Percentiles rank a stretch among this genome's conserved stretches.
Evolutionary conservation across 1,140 invertebrate species (phyloP).

Genomic region (Dermatophagoides farinae): DNA sequence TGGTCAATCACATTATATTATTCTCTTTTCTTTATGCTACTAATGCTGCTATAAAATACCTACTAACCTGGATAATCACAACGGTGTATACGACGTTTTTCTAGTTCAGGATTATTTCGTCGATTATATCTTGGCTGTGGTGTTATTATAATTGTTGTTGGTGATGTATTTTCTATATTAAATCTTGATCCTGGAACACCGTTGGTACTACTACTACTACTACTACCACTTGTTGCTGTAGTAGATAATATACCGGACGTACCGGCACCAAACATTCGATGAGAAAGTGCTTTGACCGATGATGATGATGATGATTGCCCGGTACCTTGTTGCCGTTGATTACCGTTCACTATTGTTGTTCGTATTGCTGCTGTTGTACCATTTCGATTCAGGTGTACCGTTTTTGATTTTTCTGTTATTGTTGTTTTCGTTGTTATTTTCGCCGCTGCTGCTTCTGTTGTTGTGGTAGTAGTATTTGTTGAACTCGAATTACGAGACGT

Average conservation of each 20-base stretch:
- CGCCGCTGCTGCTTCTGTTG: too few relatives aligned
- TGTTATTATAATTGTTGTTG: background rate
- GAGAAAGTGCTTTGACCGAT: background rate
- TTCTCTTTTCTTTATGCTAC: background rate
- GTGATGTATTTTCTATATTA: background rate
- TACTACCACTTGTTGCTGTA: background rate
- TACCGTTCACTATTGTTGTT: too few relatives aligned
- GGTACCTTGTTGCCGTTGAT: background rate
- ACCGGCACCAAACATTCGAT: background rate
- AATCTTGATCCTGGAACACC: background rate
- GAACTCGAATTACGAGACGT: background rate
- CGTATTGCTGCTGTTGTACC: too few relatives aligned
- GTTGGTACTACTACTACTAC: background rate
- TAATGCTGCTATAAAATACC: background rate
- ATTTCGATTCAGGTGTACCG: background rate
- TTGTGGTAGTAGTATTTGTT: too few relatives aligned
- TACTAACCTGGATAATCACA: conserved; percentile 75
- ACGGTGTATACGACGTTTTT: conserved; percentile 79
- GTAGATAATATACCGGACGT: background rate
- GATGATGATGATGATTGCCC: background rate
- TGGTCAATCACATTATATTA: background rate
- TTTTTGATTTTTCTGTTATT: background rate
- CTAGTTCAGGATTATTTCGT: conserved; percentile 82
- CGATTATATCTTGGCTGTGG: conserved; percentile 40
- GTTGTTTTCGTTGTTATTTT: too few relatives aligned